Evolutionary conservation across 2,113 vertebrate genomes (phyloP).

Genomic region (Cryptotis parvus): DNA sequence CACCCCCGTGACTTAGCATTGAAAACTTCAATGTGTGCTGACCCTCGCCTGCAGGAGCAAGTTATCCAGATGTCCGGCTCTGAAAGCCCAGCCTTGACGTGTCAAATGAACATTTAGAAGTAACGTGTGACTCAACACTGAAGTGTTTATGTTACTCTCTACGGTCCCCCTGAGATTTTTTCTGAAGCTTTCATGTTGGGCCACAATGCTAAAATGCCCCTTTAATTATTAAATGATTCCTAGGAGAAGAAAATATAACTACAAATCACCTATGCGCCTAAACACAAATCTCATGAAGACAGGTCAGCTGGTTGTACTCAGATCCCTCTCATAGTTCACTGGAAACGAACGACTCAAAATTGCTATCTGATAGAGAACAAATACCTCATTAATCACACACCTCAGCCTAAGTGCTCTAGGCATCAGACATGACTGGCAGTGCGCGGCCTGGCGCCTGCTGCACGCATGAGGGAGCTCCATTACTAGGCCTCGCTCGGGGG

Average conservation of each 20-base stretch:
- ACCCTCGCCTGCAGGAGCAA: no score
- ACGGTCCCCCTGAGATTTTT: not conserved
- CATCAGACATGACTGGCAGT: not conserved
- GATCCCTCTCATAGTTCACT: conserved; percentile 77
- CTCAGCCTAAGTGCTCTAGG: conserved; percentile 67
- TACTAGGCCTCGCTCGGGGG: rapidly evolving
- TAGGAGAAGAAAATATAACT: conserved; percentile 68
- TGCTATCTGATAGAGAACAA: conserved; percentile 82
- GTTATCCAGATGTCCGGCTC: no score
- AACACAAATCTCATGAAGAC: not conserved
- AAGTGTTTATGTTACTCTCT: not conserved
- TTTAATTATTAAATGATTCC: conserved; percentile 60
- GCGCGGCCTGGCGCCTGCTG: not conserved
- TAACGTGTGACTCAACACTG: not conserved
- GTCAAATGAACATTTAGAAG: not conserved
- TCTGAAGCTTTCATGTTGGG: not conserved
- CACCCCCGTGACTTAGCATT: no score
- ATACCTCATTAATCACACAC: conserved; percentile 81
- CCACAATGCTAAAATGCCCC: not conserved
- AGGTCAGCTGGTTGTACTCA: conserved; percentile 78
- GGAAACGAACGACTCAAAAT: conserved; percentile 73
- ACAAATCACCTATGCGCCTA: conserved; percentile 77
- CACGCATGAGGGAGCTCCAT: not conserved
- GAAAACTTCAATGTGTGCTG: no score
- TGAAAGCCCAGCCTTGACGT: no score